A percentile compares a stretch with the other conserved stretches of the same genome.
These are phyloP conservation scores for Parauchenoglanis ngamensis DNA, from an alignment of 2,797 vertebrate genomes.

Conservation along the genomic window DNA sequence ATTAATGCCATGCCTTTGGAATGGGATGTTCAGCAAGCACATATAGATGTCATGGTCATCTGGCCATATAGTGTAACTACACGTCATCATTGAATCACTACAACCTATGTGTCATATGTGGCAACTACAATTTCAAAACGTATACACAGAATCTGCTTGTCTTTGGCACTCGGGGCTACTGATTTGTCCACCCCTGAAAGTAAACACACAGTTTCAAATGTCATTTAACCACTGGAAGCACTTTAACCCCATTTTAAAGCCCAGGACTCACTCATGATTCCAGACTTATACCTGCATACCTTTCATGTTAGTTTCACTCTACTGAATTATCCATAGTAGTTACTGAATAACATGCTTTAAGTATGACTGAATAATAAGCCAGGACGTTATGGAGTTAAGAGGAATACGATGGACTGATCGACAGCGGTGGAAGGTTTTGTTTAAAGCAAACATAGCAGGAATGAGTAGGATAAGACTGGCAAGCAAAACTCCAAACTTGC, in stretches of 20 bases:
- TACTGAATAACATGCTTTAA: neutral
- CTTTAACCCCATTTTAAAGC: neutral
- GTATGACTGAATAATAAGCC: neutral
- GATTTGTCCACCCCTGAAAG: neutral
- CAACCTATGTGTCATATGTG: neutral
- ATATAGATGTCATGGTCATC: neutral
- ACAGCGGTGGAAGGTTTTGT: neutral
- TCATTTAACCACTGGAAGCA: neutral
- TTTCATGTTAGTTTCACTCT: neutral
- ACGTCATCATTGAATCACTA: neutral
- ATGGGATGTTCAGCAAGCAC: neutral
- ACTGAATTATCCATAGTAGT: neutral
- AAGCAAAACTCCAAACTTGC: conserved; percentile 24
- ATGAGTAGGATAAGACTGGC: conserved; percentile 1
- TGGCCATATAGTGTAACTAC: neutral
- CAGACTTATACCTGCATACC: neutral
- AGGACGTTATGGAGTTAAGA: neutral
- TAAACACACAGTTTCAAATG: neutral
- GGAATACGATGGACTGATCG: neutral
- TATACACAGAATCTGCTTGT: neutral
- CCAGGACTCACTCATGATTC: neutral
- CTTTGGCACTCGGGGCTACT: neutral
- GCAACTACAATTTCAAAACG: neutral
- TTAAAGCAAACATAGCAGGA: conserved; percentile 34
- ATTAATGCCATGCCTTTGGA: neutral